Evolutionary conservation across 2,888 invertebrate genomes (phyloP), one percentile per base, ranked within the genome.

Genomic region (Hypolimnas misippus): DNA sequence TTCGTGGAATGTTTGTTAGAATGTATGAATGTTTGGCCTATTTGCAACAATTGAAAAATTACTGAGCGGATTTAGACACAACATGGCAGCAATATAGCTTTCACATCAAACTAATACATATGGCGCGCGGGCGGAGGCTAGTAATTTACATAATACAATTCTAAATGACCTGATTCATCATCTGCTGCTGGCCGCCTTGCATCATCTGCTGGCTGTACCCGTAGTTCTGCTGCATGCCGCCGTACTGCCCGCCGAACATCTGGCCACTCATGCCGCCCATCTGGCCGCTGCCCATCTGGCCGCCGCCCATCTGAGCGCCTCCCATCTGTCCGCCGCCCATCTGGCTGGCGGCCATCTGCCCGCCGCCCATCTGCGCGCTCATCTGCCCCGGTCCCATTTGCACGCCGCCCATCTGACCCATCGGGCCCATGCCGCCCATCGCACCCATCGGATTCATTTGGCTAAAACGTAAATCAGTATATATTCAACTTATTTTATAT

Each of bases 211-310:
- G 92, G 0, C 87, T 77, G 65, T 91, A 92, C 0, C 86, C 87
- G 50, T 90, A 89, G 0, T 89, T 84, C 58, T 93, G 93, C 75
- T 94, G 95, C 93, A 95, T 94, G 62, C 93, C 93, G 1, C 92
- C 91, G 65, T 94, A 94, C 75, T 94, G 95, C 0, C 86, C 86
- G 14, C 93, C 92, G 74, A 94, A 94, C 93, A 94, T 93, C 70
- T 93, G 90, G 0, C 87, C 89, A 52, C 89, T 87, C 87, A 92
- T 92, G n/a, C 89, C 86, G 72, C 79, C 77, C 87, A 87, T 87
- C 53, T 93, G 84, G 59, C 90, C 80, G 0, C 76, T 78, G 17
- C 84, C 84, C 75, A 89, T 89, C 58, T 89, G 91, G 0, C 76
- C 77, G 0, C 73, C 79, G 0, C 77, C 82, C 87, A 89, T 89